phyloP scores from a whole-genome alignment of 2,888 invertebrate genomes.

The Apamea anceps region DNA sequence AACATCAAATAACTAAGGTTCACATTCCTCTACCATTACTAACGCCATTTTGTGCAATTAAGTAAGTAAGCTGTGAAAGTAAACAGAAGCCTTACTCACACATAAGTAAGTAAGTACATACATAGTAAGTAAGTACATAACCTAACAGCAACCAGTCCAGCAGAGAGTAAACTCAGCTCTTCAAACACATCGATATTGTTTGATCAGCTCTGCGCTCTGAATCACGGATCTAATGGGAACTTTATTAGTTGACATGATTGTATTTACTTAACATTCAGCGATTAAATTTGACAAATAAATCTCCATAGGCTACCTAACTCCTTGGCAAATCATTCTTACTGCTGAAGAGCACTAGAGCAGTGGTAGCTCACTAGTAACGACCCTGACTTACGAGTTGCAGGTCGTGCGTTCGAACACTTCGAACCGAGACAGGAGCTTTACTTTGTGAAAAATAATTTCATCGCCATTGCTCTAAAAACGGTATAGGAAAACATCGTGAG shows the following conservation, averaged over 20 bases:
- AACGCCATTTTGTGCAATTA: neutral
- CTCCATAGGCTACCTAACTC: too few relatives aligned
- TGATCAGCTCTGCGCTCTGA: slow-evolving; percentile 20
- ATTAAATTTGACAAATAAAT: neutral
- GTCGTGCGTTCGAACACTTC: too few relatives aligned
- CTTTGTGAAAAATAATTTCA: too few relatives aligned
- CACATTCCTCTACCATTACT: neutral
- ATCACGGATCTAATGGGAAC: slow-evolving; percentile 10
- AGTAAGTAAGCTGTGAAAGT: slow-evolving; percentile 15
- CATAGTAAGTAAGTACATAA: neutral
- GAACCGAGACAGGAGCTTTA: too few relatives aligned
- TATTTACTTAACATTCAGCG: neutral
- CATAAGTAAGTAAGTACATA: neutral
- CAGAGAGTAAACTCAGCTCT: slow-evolving; percentile 20
- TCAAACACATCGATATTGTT: slow-evolving; percentile 46
- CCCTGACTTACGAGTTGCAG: too few relatives aligned
- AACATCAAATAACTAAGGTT: neutral
- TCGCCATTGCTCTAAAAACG: too few relatives aligned
- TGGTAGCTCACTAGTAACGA: too few relatives aligned
- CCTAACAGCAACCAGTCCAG: neutral
- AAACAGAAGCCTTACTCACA: slow-evolving; percentile 45
- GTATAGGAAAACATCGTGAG: too few relatives aligned
- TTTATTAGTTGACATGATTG: neutral
- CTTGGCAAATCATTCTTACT: too few relatives aligned
- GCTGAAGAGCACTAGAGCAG: too few relatives aligned